Evolutionary conservation across 2,888 invertebrate species (phyloP).

Genomic region (Lepidonotus clava): DNA sequence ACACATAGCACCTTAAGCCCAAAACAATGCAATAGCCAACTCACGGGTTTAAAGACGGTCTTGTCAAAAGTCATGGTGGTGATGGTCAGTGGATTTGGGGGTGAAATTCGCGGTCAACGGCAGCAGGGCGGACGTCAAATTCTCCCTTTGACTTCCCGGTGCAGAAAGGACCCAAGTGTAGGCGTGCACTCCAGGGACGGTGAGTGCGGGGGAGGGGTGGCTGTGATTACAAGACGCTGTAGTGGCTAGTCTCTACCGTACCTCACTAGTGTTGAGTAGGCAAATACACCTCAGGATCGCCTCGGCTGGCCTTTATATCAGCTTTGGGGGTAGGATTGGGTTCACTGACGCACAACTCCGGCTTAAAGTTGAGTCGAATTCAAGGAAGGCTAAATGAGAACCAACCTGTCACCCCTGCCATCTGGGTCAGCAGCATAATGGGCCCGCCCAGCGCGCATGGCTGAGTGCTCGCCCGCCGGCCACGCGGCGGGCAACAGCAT

Average conservation of each 20-base stretch:
- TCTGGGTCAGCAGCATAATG: neutral
- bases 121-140: neutral
- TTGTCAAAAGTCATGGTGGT: slow-evolving; percentile 33
- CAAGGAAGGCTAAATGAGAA: neutral
- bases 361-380: neutral
- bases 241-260: too few species aligned
- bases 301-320: too few species aligned
- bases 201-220: too few species aligned
- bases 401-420: neutral
- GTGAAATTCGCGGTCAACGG: neutral
- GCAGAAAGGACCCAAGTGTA: neutral
- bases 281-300: too few species aligned
- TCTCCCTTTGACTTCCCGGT: neutral
- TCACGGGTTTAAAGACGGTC: neutral
- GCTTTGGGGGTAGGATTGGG: neutral
- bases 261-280: too few species aligned
- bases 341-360: neutral
- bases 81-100: neutral
- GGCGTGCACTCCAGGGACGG: slow-evolving; percentile 13
- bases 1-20: neutral
- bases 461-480: neutral
- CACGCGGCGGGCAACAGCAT: too few species aligned
- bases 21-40: neutral
- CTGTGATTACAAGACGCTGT: too few species aligned
- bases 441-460: neutral